Evolutionary conservation across 2,888 invertebrate species (phyloP), one percentile per base, ranked within the genome.

Genomic region (Drosophila tanythrix): DNA sequence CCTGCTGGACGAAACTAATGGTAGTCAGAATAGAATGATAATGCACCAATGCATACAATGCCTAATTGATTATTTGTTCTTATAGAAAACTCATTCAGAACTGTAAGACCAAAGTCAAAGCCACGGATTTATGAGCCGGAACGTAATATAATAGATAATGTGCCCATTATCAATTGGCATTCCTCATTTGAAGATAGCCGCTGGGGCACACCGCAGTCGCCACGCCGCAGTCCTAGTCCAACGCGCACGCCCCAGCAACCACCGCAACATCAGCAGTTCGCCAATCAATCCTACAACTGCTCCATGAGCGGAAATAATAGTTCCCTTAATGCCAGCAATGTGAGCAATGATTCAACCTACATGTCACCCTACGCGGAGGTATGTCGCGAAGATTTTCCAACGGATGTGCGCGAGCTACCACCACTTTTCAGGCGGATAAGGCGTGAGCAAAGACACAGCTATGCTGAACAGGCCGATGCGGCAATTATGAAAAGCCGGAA

Each of bases 1-100:
- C 78, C 91, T 95, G 21, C 90, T 95, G 18, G 93, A 95, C 58
- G 93, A 93, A 46, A 94, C 94, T 68, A 87, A 86, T 53, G 92
- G 91, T 91, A 40, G 58, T 27, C 18, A 27, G 2, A 15, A 18
- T 4, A 35, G 1, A 21, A 29, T 3, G 8, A 51, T 36, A 21
- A 51, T 46, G 18, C 21, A 21, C 13, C 5, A 51, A 27, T 38
- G 29, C 31, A n/a, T 46, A 13, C 11, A 10, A 27, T 15, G 6
- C 15, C 15, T 27, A 13, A 51, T 18, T 31, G 7, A 27, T 27
- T 15, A 2, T 29, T 1, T 29, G 8, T 38, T 38, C n/a, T n/a
- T 48, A 3, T 40, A 93, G 93, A 93, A 58, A 89, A 83, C 56
- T 91, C 92, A 0, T 92, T 92, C 63, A 61, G 18, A 36, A 73